phyloP scores from a whole-genome alignment of 1,140 invertebrate genomes.

The Meloidogyne hapla region DNA sequence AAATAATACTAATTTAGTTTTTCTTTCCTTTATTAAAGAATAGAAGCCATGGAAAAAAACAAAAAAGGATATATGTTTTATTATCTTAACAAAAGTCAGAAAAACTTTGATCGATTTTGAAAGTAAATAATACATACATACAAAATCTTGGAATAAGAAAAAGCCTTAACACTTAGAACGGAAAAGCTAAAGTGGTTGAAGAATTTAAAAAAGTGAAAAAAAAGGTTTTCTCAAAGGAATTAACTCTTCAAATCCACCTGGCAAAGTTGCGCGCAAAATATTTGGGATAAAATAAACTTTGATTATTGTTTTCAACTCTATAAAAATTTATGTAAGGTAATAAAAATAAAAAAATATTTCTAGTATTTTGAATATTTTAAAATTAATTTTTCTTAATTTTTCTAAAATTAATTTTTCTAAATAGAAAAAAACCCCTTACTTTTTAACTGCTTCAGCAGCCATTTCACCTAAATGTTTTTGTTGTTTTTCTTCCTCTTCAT shows the following conservation, averaged over 20 bases:
- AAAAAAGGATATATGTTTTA: not conserved
- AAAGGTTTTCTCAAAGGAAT: not conserved
- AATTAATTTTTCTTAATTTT: too few relatives aligned
- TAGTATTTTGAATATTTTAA: too few relatives aligned
- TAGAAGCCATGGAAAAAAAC: not conserved
- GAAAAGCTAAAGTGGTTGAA: not conserved
- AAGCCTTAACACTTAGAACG: not conserved
- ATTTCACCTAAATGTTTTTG: not conserved
- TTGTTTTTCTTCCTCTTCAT: not conserved
- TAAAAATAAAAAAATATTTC: too few relatives aligned
- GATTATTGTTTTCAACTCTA: too few relatives aligned
- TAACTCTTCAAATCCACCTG: not conserved
- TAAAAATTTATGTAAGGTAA: too few relatives aligned
- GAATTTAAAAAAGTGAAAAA: not conserved
- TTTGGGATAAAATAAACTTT: too few relatives aligned
- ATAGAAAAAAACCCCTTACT: not conserved
- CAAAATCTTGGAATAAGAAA: not conserved
- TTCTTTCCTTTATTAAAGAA: not conserved
- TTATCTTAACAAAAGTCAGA: not conserved
- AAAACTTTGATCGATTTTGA: not conserved
- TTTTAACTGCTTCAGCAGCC: constrained; percentile 8
- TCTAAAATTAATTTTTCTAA: too few relatives aligned
- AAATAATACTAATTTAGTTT: not conserved
- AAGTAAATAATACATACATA: not conserved
- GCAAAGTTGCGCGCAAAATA: not conserved